Conservation (phyloP, 2,888 invertebrate species). For the Drosophila conformis region DNA sequence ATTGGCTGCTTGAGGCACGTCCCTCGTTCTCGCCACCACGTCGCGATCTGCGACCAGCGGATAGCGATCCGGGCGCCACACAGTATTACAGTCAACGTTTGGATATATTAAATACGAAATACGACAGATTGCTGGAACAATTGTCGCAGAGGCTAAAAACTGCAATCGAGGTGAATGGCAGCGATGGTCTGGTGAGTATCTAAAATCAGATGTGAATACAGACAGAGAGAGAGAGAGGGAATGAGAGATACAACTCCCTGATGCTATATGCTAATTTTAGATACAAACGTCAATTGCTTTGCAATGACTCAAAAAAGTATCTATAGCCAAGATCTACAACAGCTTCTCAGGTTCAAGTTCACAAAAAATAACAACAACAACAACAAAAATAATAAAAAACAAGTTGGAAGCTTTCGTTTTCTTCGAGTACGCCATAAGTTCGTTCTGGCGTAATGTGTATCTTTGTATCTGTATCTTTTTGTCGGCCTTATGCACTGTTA, state of each 20-base stretch:
- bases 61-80: constrained; percentile 85
- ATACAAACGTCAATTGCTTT: constrained; percentile 34
- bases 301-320: constrained; percentile 34
- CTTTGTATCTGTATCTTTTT: constrained; percentile 25
- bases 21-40: constrained; percentile 85
- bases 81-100: constrained; percentile 84
- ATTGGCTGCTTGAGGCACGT: constrained; percentile 85
- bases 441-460: constrained; percentile 31
- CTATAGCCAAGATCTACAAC: constrained; percentile 1
- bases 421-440: constrained; percentile 29
- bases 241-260: constrained; percentile 28
- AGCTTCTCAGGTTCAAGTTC: constrained; percentile 68
- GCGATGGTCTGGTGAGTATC: constrained; percentile 85
- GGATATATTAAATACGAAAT: constrained; percentile 84
- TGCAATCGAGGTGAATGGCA: constrained; percentile 85
- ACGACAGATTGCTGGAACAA: constrained; percentile 84
- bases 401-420: constrained; percentile 69
- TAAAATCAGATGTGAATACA: background rate
- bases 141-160: constrained; percentile 85
- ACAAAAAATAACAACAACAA: constrained; percentile 10
- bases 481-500: constrained; percentile 45
- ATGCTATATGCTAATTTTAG: constrained; percentile 61
- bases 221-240: constrained; percentile 13
- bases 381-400: background rate
- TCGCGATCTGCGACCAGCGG: constrained; percentile 83